Conservation (phyloP, 2,113 vertebrate genomes). For the Cynopterus brachyotis region DNA sequence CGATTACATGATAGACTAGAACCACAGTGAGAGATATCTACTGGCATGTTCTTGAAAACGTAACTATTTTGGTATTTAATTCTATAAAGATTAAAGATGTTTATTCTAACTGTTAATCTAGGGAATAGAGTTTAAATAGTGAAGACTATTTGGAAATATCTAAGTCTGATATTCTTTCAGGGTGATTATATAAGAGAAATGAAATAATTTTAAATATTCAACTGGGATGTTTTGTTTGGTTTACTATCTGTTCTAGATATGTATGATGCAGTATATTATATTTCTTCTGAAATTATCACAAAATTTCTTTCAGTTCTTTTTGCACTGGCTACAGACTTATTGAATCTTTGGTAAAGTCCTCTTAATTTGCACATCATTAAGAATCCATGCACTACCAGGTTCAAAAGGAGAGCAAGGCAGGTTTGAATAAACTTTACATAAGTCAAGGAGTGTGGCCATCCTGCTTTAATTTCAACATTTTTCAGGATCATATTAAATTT, state of each 20-base stretch:
- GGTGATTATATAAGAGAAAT: neutral
- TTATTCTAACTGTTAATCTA: neutral
- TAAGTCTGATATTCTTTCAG: neutral
- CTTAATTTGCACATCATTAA: constrained; percentile 82
- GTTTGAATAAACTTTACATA: constrained; percentile 80
- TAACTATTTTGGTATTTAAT: neutral
- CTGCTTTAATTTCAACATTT: constrained; percentile 67
- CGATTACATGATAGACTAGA: neutral
- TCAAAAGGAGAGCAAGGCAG: constrained; percentile 72
- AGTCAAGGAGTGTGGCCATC: constrained; percentile 69
- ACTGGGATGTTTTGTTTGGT: neutral
- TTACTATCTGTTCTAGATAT: constrained; percentile 23
- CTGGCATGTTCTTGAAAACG: neutral
- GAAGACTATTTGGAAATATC: neutral
- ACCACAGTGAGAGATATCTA: neutral
- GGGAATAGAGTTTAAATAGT: neutral
- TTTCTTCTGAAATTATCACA: constrained; percentile 56
- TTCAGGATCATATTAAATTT: constrained; percentile 65
- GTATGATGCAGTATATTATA: neutral
- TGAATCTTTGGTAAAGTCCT: constrained; percentile 76
- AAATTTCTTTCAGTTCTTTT: constrained; percentile 15
- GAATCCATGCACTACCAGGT: constrained; percentile 74
- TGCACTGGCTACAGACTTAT: constrained; percentile 48
- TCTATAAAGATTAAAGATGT: neutral
- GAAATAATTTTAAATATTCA: constrained; percentile 4